Evolutionary conservation across 2,113 vertebrate species (phyloP).

Genomic region (Rhizomys pruinosus): DNA sequence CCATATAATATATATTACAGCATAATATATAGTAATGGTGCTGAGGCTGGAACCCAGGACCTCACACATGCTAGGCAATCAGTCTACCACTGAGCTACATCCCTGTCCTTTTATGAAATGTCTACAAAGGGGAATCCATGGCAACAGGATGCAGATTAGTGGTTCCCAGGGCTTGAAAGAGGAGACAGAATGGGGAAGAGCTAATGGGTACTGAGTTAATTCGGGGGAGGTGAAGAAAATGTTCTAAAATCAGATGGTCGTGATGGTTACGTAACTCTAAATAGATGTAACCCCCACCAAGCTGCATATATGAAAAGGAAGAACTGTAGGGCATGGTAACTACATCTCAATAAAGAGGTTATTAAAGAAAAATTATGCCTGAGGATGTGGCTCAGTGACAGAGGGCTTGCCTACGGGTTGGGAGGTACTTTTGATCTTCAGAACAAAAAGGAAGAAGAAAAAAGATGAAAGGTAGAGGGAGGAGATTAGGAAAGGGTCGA

Average conservation of each 20-base stretch:
- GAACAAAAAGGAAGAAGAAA: background rate
- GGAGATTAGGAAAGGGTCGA: background rate
- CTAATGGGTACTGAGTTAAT: background rate
- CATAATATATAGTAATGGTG: background rate
- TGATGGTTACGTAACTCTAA: background rate
- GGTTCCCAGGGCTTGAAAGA: background rate
- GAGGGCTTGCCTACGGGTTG: background rate
- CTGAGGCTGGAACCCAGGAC: background rate
- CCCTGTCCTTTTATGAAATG: background rate
- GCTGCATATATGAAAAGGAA: background rate
- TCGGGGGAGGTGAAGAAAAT: background rate
- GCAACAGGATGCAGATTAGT: background rate
- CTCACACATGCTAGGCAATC: background rate
- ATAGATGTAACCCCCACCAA: slow-evolving; percentile 20
- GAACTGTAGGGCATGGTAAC: background rate
- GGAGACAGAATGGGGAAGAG: background rate
- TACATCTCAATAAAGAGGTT: background rate
- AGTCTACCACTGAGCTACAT: background rate
- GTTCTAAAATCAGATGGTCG: slow-evolving; percentile 6
- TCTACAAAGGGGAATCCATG: background rate
- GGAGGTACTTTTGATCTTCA: background rate
- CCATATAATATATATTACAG: background rate
- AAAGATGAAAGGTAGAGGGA: background rate
- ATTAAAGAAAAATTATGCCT: background rate
- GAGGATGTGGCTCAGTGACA: background rate